Conservation (phyloP, 2,888 invertebrate species). For the Meiosimyza platycephala region DNA sequence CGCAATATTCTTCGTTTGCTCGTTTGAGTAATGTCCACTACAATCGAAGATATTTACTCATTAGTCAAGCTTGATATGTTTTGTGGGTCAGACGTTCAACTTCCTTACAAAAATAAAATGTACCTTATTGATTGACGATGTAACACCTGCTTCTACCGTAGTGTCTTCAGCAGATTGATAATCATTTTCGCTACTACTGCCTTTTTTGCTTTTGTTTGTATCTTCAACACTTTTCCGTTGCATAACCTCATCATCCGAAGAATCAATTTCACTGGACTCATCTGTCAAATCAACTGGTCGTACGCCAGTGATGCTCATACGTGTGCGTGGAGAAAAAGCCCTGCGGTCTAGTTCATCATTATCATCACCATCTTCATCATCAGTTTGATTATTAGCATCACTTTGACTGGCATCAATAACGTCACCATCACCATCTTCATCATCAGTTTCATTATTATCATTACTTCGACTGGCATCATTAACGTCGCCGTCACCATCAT, state of each 20-base stretch:
- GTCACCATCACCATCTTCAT: slow-evolving; percentile 53
- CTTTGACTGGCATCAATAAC: slow-evolving; percentile 33
- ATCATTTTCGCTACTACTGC: slow-evolving; percentile 30
- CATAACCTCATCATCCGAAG: slow-evolving; percentile 47
- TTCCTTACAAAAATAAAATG: too few relatives aligned
- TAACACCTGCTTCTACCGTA: background rate
- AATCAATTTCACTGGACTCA: slow-evolving; percentile 61
- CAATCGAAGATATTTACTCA: too few relatives aligned
- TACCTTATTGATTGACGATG: too few relatives aligned
- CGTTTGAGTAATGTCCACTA: too few relatives aligned
- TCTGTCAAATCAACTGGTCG: slow-evolving; percentile 55
- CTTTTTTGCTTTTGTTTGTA: background rate
- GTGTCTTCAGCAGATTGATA: slow-evolving; percentile 13
- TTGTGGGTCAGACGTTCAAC: too few relatives aligned
- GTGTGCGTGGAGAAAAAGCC: slow-evolving; percentile 61
- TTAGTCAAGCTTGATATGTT: too few relatives aligned
- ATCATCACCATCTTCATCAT: slow-evolving; percentile 55
- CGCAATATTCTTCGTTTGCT: too few relatives aligned
- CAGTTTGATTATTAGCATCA: slow-evolving; percentile 35
- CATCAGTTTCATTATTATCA: slow-evolving; percentile 43
- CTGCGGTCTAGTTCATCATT: slow-evolving; percentile 52
- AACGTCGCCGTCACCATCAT: slow-evolving; percentile 46
- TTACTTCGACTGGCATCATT: slow-evolving; percentile 34
- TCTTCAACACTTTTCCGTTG: background rate
- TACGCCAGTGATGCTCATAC: slow-evolving; percentile 65